phyloP scores from a whole-genome alignment of 1,140 invertebrate genomes.

The Acromyrmex charruanus region DNA sequence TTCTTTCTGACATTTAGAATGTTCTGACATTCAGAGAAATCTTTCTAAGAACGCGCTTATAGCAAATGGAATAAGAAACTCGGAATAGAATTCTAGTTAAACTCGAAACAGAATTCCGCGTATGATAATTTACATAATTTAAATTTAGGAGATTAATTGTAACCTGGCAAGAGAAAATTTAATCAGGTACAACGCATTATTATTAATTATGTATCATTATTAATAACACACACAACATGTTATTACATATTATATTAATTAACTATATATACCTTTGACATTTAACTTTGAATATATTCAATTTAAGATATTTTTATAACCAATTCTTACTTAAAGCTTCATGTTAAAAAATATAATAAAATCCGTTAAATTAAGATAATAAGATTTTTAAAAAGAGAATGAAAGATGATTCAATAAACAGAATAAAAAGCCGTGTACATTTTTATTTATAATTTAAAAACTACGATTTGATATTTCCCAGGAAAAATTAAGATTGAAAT shows the following conservation, averaged over 20 bases:
- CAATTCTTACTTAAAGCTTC: background rate
- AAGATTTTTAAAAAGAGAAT: background rate
- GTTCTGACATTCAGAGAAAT: conserved; percentile 23
- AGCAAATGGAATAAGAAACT: background rate
- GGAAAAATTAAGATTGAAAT: background rate
- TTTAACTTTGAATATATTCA: background rate
- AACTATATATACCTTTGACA: background rate
- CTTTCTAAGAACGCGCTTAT: background rate
- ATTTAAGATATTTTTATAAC: background rate
- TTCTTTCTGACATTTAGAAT: conserved; percentile 23
- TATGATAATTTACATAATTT: conserved; percentile 15
- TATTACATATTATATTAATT: background rate
- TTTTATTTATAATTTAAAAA: conserved; percentile 3
- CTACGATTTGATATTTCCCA: background rate
- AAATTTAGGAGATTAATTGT: background rate
- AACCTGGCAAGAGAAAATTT: background rate
- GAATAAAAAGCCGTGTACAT: background rate
- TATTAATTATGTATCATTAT: background rate
- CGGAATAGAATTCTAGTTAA: background rate
- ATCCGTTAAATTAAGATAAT: conserved; percentile 2
- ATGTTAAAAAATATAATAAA: background rate
- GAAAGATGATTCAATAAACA: background rate
- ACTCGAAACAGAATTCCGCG: background rate
- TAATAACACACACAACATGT: background rate
- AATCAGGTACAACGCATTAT: background rate